Evolutionary conservation across 2,113 vertebrate genomes (phyloP), one percentile per base, ranked within the genome.

Genomic region (Gobius niger): DNA sequence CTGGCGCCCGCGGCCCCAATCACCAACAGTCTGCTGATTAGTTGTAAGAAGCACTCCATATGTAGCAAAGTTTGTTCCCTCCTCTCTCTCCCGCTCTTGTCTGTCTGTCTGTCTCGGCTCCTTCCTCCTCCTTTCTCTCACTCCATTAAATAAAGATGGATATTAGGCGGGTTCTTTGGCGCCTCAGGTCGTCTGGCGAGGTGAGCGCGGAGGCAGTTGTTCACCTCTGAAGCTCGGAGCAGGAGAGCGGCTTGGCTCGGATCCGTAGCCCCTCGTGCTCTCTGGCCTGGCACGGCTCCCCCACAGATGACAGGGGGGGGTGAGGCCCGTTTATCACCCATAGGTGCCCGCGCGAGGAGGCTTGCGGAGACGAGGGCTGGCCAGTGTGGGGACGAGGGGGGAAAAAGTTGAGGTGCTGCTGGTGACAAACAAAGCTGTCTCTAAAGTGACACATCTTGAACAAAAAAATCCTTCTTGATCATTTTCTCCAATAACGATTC

Each of bases 11-110:
- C 81, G 82, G 93, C 94, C 91, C 94, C 95, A 94, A 96, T 95
- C 94, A 93, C 95, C 96, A 95, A 95, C 96, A 96, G 95, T 95
- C 96, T 97, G 96, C 97, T 98, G 96, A 98, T 98, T 97, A 96
- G 95, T 94, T 95, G 94, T 95, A 97, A 97, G 92, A 92, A 93
- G 95, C 96, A 93, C 94, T 98, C 97, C 96, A 98, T 98, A 98
- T 98, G 96, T 94, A 97, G 95, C 94, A 92, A 96, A 97, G 95
- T 99, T 97, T 95, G 93, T 94, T 93, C 63, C 64, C 62, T 68
- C 44, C 72, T 75, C 59, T 64, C 79, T 76, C 24, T 93, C 63
- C 64, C 61, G 67, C 40, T 68, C 73, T 51, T 64, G 77, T 78
- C 82, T 81, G 61, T 70, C 76, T 73, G 75, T 84, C 78, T 86